These are phyloP conservation scores for Lutraria rhynchaena DNA, from an alignment of 1,140 invertebrate species.

Conservation along the genomic window DNA sequence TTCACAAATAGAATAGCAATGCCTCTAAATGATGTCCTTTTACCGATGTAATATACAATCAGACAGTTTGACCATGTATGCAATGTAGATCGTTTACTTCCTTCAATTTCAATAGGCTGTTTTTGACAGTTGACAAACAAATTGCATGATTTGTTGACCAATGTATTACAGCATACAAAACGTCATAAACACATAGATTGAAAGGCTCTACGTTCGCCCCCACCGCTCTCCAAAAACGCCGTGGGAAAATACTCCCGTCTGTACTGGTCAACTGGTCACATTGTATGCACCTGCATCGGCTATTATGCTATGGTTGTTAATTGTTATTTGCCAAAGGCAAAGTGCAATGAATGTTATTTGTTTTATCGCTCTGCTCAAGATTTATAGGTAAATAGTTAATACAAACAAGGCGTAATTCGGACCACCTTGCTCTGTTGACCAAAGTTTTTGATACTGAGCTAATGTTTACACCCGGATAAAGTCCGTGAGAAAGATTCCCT, in stretches of 20 bases:
- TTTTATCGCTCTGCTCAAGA: slow-evolving; percentile 8
- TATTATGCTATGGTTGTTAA: slow-evolving; percentile 44
- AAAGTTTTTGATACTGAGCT: neutral
- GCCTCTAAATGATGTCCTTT: no score
- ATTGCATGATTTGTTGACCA: slow-evolving; percentile 6
- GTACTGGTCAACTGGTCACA: slow-evolving; percentile 41
- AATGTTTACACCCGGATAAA: neutral
- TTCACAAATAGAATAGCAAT: no score
- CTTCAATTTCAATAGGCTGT: neutral
- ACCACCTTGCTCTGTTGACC: slow-evolving; percentile 30
- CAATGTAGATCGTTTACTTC: no score
- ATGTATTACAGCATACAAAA: neutral
- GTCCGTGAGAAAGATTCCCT: neutral
- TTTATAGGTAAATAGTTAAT: slow-evolving; percentile 35
- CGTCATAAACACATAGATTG: neutral
- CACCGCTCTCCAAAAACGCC: slow-evolving; percentile 11
- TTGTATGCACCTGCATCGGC: slow-evolving; percentile 45
- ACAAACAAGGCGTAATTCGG: slow-evolving; percentile 46
- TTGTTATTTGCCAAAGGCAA: slow-evolving; percentile 49
- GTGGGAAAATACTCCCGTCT: slow-evolving; percentile 36
- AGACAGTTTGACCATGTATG: no score
- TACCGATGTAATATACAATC: no score
- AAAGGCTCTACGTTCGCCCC: no score
- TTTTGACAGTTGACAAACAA: slow-evolving; percentile 17
- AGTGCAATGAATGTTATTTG: slow-evolving; percentile 38